Base-by-base conservation (phyloP, 2,113 vertebrate genomes). In the Suricata suricatta region DNA sequence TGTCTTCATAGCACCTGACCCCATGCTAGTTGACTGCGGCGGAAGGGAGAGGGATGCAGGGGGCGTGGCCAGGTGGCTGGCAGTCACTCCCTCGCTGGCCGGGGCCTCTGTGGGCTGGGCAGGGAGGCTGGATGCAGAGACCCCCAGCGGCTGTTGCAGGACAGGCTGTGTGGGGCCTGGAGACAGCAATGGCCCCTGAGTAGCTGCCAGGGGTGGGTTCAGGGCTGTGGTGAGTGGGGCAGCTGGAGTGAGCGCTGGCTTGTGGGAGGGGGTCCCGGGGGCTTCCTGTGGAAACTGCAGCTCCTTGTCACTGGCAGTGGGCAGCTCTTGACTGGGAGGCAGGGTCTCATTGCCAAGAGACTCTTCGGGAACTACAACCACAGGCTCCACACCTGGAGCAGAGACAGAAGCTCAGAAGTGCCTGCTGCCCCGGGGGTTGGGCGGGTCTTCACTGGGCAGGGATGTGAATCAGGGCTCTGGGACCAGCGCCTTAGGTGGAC, bases 311-410 rank as follows among this genome's bases (percentile, higher is more conserved):
- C 93, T 47, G 35, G 90, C 41, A 9, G 85, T 93, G 77, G 96
- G 38, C 33, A 72, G 80, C 27, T 11, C 90, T 77, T 76, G 86
- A 27, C 69, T 2, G 0, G 97, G 66, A 93, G 82, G 50, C 81
- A 91, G 77, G 33, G 98, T 98, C 77, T 86, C 82, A 1, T 93
- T 94, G 77, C 72, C 93, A 64, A 50, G 27, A 15, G 60, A 9
- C 35, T 96, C 91, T 2, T 10, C 35, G 81, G 95, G 97, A 52
- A 97, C 96, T 64, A 88, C 94, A 68, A 98, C 97, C 85, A 98
- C 95, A 64, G 98, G 97, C 93, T 99, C 99, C 98, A 99, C 99
- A 97, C 99, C 99, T 99, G 98, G 98, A 98, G 95, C 29, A 98
- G 38, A 97, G 98, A 98, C 98, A 97, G 90, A 69, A 1, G 83